Conservation (phyloP, 2,113 vertebrate species). For the Ivindomyrus marchei region DNA sequence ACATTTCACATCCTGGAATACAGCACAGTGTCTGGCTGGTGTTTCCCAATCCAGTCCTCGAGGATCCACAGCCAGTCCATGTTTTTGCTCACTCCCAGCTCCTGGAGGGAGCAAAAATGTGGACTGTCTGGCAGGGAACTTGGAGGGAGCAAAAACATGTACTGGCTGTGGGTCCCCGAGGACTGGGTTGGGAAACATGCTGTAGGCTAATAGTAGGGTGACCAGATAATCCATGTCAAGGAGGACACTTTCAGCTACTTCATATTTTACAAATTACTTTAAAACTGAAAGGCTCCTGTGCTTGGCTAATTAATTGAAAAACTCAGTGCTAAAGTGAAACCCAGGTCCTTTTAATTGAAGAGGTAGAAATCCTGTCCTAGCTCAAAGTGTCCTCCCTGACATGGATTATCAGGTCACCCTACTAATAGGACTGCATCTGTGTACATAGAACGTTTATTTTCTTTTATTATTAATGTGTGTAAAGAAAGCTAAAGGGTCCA, state of each 20-base stretch:
- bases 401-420: background rate
- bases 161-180: background rate
- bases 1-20: background rate
- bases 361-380: background rate
- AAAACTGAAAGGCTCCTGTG: no score
- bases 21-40: background rate
- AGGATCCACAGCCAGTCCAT: no score
- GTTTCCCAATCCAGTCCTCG: no score
- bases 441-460: background rate
- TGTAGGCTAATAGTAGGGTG: background rate
- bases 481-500: background rate
- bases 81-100: background rate
- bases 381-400: background rate
- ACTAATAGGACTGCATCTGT: background rate
- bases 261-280: no score
- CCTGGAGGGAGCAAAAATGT: background rate
- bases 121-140: background rate
- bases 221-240: background rate
- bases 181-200: background rate
- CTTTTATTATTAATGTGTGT: background rate
- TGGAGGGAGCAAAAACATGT: background rate
- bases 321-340: background rate
- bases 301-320: background rate
- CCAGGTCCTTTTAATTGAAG: background rate
- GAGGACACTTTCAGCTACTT: no score